A percentile compares a stretch with the other conserved stretches of the same genome.
These are phyloP conservation scores for Jordanella pulchra DNA, from an alignment of 2,797 vertebrate species.

Conservation along the genomic window DNA sequence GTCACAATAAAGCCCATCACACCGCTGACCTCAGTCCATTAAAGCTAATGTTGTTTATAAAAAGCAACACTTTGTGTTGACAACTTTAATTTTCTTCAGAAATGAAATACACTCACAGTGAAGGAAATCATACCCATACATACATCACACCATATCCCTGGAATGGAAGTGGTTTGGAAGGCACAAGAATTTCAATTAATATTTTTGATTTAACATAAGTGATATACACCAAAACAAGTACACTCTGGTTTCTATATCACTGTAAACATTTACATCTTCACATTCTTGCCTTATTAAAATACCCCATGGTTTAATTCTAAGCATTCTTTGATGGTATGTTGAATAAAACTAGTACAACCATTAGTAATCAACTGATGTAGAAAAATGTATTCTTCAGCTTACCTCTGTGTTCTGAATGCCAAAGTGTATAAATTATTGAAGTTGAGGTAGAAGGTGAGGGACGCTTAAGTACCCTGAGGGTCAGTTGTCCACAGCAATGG, in stretches of 20 bases:
- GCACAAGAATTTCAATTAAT: neutral
- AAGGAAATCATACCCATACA: neutral
- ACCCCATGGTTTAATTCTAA: neutral
- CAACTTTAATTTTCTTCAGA: neutral
- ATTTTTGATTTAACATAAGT: neutral
- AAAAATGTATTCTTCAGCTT: too few species aligned
- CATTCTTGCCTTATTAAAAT: neutral
- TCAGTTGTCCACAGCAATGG: too few species aligned
- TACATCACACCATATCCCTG: neutral
- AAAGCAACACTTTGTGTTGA: slow-evolving; percentile 11
- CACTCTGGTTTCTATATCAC: neutral
- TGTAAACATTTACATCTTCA: neutral
- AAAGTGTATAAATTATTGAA: too few species aligned
- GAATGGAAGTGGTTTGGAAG: neutral
- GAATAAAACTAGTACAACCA: neutral
- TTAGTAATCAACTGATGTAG: neutral
- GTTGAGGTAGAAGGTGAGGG: too few species aligned
- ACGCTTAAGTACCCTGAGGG: too few species aligned
- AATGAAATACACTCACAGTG: neutral
- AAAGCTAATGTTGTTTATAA: slow-evolving; percentile 24
- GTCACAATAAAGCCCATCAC: slow-evolving; percentile 47
- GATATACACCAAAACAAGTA: neutral
- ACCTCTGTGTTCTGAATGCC: too few species aligned
- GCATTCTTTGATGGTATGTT: too few species aligned
- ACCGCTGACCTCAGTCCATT: slow-evolving; percentile 18